These are phyloP conservation scores for Cyclophora punctaria DNA, from an alignment of 2,888 invertebrate genomes.

Conservation along the genomic window DNA sequence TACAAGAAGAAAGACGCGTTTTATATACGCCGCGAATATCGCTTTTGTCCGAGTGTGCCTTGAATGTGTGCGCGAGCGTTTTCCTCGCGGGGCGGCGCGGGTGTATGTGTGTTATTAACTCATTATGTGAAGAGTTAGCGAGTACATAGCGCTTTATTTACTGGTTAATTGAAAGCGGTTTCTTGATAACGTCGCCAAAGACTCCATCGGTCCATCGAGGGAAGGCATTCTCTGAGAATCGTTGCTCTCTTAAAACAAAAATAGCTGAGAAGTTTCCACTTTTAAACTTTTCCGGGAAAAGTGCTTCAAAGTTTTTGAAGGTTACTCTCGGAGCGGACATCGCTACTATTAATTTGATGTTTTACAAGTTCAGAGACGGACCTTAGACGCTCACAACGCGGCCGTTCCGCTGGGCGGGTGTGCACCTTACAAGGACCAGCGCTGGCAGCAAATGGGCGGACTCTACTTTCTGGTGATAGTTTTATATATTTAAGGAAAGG, in stretches of 20 bases:
- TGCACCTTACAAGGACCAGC: too few relatives aligned
- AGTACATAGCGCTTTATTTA: conserved; percentile 67
- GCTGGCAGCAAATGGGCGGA: too few relatives aligned
- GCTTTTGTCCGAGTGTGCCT: conserved; percentile 40
- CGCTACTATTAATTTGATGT: too few relatives aligned
- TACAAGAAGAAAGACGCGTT: conserved; percentile 79
- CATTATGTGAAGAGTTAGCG: conserved; percentile 71
- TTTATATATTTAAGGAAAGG: too few relatives aligned
- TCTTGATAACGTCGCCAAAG: conserved; percentile 58
- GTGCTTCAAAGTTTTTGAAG: too few relatives aligned
- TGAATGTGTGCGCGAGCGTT: conserved; percentile 42
- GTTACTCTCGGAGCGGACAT: too few relatives aligned
- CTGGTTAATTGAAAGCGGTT: conserved; percentile 71
- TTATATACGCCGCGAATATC: conserved; percentile 58
- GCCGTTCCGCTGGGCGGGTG: too few relatives aligned
- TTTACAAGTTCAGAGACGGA: too few relatives aligned
- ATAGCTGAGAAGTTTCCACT: neutral
- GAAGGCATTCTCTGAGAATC: conserved; percentile 7
- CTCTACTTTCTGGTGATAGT: too few relatives aligned
- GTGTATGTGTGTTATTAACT: conserved; percentile 70
- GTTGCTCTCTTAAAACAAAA: neutral
- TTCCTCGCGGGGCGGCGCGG: conserved; percentile 45
- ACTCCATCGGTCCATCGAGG: conserved; percentile 37
- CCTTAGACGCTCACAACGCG: too few relatives aligned
- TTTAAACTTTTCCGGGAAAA: neutral